Base-by-base conservation (phyloP, 2,113 vertebrate genomes). In the Salminus brasiliensis region DNA sequence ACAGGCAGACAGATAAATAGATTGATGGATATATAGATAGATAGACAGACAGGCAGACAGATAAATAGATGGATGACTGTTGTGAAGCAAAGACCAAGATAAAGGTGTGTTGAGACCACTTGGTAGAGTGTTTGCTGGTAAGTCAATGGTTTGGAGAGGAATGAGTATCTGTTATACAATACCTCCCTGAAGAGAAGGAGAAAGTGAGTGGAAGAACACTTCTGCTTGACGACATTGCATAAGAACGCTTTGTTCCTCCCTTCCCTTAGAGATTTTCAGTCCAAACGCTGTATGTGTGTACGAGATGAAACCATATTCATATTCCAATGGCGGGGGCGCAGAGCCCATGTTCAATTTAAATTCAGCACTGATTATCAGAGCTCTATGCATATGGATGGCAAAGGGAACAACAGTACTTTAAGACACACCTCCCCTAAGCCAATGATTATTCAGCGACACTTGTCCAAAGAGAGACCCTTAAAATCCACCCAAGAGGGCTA, bases 361-460 rank as follows among this genome's bases (percentile, higher is more conserved):
- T 63, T 41, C 69, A 27, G 49, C 23, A 18, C 47, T 69, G 80
- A 78, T 73, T 82, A 81, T 72, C 68, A 55, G n/a, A 43, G 43
- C 32, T 16, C 55, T 29, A 63, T 55, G 71, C 75, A 70, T 70
- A 62, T 74, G 75, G 71, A 63, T 72, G n/a, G 41, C 10, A 49
- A 78, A 74, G 36, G 27, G 43, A 84, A 72, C 70, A 67, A 77
- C 53, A 70, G 47, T 84, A 53, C 57, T 77, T 36, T 16, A 63
- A 74, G 76, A 57, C 39, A 80, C 71, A 25, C 63, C 34, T 68
- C 72, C n/a, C 79, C 74, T 74, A 62, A 53, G 70, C 74, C 57
- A 63, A 77, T 59, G 75, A 75, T 84, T 84, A 84, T 81, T 81
- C 71, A 78, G 72, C 41, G 60, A 62, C 81, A 78, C 81, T 75